These are phyloP conservation scores for Heliconius ismenius DNA, from an alignment of 2,888 invertebrate genomes.

Conservation along the genomic window DNA sequence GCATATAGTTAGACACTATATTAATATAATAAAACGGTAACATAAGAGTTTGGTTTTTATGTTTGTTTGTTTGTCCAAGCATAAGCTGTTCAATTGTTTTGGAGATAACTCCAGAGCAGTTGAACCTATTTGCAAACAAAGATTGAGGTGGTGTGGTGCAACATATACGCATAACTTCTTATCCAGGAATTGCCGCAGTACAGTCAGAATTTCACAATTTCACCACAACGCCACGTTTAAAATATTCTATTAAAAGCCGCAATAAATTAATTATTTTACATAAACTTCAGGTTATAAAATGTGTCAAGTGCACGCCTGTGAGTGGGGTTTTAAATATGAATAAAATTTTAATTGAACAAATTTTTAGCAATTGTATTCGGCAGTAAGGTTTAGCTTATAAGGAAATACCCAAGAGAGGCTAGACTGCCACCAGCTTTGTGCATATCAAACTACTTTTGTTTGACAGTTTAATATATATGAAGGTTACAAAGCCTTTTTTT, in stretches of 20 bases:
- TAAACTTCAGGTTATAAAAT: slow-evolving; percentile 6
- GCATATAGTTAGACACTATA: too few relatives aligned
- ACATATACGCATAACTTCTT: neutral
- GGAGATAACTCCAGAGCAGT: neutral
- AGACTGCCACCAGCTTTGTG: neutral
- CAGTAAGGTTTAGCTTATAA: neutral
- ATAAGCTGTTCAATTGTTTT: too few relatives aligned
- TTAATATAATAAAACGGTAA: too few relatives aligned
- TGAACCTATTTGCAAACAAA: neutral
- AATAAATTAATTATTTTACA: neutral
- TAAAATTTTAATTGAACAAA: neutral
- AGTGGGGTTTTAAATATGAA: slow-evolving; percentile 1
- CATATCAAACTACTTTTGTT: neutral
- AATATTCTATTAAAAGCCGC: neutral
- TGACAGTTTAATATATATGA: neutral
- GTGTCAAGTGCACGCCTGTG: slow-evolving; percentile 13
- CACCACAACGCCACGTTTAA: neutral
- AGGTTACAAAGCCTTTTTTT: neutral
- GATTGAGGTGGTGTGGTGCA: neutral
- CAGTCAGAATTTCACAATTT: too few relatives aligned
- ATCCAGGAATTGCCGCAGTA: neutral
- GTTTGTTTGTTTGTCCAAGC: neutral
- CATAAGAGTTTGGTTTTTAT: neutral
- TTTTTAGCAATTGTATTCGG: neutral
- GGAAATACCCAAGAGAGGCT: neutral